A percentile compares a stretch with the other conserved stretches of the same genome.
Conservation (phyloP, 2,113 vertebrate genomes). For the Sitta europaea region DNA sequence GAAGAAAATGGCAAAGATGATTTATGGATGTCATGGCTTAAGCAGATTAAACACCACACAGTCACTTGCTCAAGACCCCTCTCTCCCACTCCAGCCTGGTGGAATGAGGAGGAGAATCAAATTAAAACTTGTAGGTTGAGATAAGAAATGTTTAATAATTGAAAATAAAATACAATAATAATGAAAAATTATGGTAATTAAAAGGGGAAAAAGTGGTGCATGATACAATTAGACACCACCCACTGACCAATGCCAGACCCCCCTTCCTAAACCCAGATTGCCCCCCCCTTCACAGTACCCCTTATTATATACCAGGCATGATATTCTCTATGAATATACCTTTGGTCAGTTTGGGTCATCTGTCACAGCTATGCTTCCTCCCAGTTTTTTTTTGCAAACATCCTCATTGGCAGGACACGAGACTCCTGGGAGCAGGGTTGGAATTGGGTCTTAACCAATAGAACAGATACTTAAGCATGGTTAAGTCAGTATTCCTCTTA, state of each 20-base stretch:
- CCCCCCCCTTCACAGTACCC: accelerated
- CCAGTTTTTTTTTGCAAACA: not conserved
- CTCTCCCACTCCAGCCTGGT: not conserved
- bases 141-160: not conserved
- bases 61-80: not conserved
- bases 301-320: not conserved
- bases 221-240: not conserved
- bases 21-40: not conserved
- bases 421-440: not conserved
- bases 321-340: not conserved
- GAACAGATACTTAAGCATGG: not conserved
- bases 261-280: not conserved
- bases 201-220: not conserved
- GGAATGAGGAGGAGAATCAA: not conserved
- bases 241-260: not conserved
- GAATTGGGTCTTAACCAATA: not conserved
- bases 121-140: not conserved
- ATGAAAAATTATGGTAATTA: not conserved
- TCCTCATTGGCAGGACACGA: not conserved
- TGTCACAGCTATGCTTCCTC: not conserved
- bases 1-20: not conserved
- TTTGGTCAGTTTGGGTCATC: not conserved
- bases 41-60: not conserved
- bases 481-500: not conserved
- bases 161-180: not conserved